Evolutionary conservation across 1,140 invertebrate species (phyloP).

Genomic region (Stegodyphus mimosarum): DNA sequence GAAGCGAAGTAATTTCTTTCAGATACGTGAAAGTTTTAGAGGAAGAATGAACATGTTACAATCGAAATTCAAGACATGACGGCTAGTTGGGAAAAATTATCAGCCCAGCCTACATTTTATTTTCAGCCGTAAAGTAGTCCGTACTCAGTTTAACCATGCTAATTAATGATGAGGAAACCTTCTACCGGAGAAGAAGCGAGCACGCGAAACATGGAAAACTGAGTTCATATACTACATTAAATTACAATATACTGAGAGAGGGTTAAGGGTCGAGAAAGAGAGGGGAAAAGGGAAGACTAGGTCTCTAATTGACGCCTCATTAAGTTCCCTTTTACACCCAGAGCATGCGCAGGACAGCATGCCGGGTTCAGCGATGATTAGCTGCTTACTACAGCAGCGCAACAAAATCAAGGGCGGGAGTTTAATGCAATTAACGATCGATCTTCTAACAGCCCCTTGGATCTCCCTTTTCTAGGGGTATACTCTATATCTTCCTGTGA

Average conservation of each 20-base stretch:
- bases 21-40: too few species aligned
- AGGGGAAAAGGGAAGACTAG: neutral
- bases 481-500: too few species aligned
- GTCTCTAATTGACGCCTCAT: slow-evolving; percentile 44
- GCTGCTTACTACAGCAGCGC: neutral
- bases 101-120: too few species aligned
- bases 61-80: too few species aligned
- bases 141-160: neutral
- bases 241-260: slow-evolving; percentile 21
- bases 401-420: slow-evolving; percentile 52
- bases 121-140: too few species aligned
- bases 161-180: slow-evolving; percentile 16
- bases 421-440: slow-evolving; percentile 50
- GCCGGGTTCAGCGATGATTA: neutral
- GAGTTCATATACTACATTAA: slow-evolving; percentile 37
- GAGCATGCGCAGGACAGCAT: neutral
- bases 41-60: too few species aligned
- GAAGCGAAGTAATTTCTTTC: too few species aligned
- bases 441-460: neutral
- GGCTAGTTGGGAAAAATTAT: too few species aligned
- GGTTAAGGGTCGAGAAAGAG: neutral
- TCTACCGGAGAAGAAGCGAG: neutral
- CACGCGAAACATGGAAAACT: slow-evolving; percentile 1
- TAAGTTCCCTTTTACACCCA: neutral
- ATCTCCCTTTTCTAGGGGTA: neutral